phyloP scores from a whole-genome alignment of 2,113 vertebrate genomes.

The Mesoclemmys tuberculata region DNA sequence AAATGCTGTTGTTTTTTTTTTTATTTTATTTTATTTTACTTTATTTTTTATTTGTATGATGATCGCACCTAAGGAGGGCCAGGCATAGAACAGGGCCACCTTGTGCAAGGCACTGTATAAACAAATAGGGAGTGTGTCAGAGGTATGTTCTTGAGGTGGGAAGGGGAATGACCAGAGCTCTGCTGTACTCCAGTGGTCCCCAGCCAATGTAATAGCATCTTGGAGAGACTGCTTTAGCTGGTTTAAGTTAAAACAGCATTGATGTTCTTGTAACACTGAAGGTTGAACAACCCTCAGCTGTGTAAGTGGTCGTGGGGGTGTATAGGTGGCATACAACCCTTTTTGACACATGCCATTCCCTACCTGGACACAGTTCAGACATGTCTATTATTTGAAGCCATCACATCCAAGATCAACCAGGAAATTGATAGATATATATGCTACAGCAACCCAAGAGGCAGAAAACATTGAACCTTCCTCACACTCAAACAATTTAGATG shows the following conservation, averaged over 20 bases:
- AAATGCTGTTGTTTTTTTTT: not conserved
- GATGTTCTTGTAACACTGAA: not conserved
- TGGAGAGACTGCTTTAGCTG: constrained; percentile 24
- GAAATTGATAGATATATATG: rapidly evolving
- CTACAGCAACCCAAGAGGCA: not conserved
- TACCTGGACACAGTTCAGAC: not conserved
- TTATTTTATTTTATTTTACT: not conserved
- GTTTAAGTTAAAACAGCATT: not conserved
- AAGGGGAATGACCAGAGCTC: constrained; percentile 31
- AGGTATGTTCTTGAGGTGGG: constrained; percentile 36
- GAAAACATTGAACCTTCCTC: not conserved
- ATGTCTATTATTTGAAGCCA: not conserved
- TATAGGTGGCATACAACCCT: not conserved
- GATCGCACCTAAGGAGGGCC: not conserved
- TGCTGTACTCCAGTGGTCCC: constrained; percentile 43
- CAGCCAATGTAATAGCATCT: constrained; percentile 28
- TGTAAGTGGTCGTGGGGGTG: not conserved
- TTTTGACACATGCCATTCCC: not conserved
- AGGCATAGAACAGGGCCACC: not conserved
- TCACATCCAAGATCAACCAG: not conserved
- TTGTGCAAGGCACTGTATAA: not conserved
- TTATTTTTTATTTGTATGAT: not conserved
- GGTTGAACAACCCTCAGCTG: not conserved
- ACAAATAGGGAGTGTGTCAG: not conserved
- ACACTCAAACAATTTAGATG: not conserved